Evolutionary conservation across 2,797 vertebrate species (phyloP), one percentile per base, ranked within the genome.

Genomic region (Semaprochilodus insignis): DNA sequence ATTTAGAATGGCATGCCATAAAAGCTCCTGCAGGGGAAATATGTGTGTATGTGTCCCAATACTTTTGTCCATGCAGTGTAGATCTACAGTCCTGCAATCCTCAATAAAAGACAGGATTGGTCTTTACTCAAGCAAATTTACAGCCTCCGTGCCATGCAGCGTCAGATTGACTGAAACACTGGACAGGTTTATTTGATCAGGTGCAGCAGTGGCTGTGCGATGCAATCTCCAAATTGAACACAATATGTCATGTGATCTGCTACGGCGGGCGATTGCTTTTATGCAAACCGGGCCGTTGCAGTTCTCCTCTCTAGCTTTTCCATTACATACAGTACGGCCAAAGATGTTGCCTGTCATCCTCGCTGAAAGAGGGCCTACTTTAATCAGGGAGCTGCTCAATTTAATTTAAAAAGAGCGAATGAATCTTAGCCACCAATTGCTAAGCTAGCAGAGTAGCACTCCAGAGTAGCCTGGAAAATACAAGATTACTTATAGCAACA

Each of bases 151-250:
- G 19, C 65, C 62, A 57, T 10, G 63, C 59, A 78, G 57, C 36
- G 4, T 1, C 36, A 21, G 48, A 81, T 65, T 57, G 67, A 80
- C 71, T 40, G 71, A 40, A 51, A 62, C 52, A 40, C 73, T 36
- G 54, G 82, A 80, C 63, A 55, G 85, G 27, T 88, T 88, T 85
- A 83, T 86, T 78, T 69, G 59, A 82, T 84, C 76, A 86, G 82
- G 85, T 85, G 87, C 79, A 40, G 25, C 48, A 23, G 48, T 71
- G 48, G 72, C 75, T 16, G 75, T 59, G 31, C 67, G 79, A 84
- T 82, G 82, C 77, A 88, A 84, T 88, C 69, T 84, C 80, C 73
- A 86, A 88, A 88, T 84, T 86, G 63, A 84, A 82, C 74, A 34
- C 66, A 16, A 55, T 8, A 48, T 31, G 57, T 80, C 74, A 81